phyloP scores from a whole-genome alignment of 1,140 invertebrate species.

The Dendrolimus punctatus region DNA sequence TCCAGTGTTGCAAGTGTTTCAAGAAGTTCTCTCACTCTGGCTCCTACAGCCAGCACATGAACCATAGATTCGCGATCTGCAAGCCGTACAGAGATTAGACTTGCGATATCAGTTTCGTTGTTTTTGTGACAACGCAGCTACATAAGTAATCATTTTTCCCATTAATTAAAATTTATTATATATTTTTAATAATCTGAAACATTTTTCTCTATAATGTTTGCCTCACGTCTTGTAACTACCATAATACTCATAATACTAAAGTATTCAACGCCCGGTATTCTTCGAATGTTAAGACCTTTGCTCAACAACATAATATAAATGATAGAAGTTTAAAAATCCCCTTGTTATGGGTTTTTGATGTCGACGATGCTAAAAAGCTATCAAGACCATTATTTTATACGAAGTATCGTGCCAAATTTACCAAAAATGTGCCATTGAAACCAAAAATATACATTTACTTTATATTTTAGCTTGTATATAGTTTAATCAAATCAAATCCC shows the following conservation, averaged over 20 bases:
- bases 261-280: constrained; percentile 59
- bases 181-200: too few relatives aligned
- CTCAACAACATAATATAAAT: constrained; percentile 32
- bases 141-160: too few relatives aligned
- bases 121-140: neutral
- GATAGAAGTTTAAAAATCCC: too few relatives aligned
- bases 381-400: constrained; percentile 31
- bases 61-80: constrained; percentile 98
- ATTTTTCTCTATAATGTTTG: too few relatives aligned
- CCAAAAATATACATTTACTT: constrained; percentile 29
- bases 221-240: too few relatives aligned
- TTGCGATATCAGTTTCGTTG: neutral
- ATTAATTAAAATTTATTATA: too few relatives aligned
- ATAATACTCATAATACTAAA: constrained; percentile 29
- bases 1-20: constrained; percentile 98
- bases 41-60: constrained; percentile 99
- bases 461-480: constrained; percentile 16
- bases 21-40: constrained; percentile 99
- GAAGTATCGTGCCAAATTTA: constrained; percentile 43
- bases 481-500: constrained; percentile 8
- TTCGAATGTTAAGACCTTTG: constrained; percentile 41
- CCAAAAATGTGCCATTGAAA: constrained; percentile 33
- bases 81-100: constrained; percentile 91
- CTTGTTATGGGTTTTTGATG: too few relatives aligned
- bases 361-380: constrained; percentile 12